These are phyloP conservation scores for Agriopis marginaria DNA, from an alignment of 2,888 invertebrate species.

Conservation along the genomic window DNA sequence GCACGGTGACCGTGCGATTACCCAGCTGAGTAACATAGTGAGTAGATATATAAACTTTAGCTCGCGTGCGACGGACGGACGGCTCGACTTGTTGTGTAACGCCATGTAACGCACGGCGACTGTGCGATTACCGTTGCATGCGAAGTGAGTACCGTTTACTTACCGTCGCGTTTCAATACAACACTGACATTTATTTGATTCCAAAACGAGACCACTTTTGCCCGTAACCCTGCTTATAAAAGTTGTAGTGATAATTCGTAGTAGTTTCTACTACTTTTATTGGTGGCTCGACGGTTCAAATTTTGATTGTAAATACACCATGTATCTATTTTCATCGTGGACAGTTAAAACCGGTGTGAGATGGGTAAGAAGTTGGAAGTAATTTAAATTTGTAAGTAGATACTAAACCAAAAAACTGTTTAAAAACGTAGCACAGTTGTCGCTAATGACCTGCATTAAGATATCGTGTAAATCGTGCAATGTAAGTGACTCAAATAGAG, in stretches of 20 bases:
- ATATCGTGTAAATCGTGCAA: background rate
- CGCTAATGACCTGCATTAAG: conserved; percentile 10
- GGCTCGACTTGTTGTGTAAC: conserved; percentile 16
- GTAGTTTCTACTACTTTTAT: background rate
- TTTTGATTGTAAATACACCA: background rate
- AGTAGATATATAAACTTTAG: background rate
- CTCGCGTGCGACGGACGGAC: background rate
- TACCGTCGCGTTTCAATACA: conserved; percentile 5
- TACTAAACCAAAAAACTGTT: background rate
- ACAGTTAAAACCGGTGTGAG: background rate
- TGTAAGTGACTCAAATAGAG: conserved; percentile 8
- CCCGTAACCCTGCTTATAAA: background rate
- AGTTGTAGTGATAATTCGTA: background rate
- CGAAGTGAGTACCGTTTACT: conserved; percentile 15
- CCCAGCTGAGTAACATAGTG: conserved; percentile 2
- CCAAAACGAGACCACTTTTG: conserved; percentile 1
- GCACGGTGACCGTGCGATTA: conserved; percentile 12
- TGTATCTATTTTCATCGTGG: background rate
- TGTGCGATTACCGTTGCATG: conserved; percentile 25
- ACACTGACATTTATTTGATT: conserved; percentile 2
- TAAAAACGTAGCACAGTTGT: conserved; percentile 1
- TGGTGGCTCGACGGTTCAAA: background rate
- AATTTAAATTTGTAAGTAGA: background rate
- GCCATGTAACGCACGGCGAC: conserved; percentile 18
- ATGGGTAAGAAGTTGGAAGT: background rate